Conservation (phyloP, 2,113 vertebrate genomes). For the Paradoxurus hermaphroditus region DNA sequence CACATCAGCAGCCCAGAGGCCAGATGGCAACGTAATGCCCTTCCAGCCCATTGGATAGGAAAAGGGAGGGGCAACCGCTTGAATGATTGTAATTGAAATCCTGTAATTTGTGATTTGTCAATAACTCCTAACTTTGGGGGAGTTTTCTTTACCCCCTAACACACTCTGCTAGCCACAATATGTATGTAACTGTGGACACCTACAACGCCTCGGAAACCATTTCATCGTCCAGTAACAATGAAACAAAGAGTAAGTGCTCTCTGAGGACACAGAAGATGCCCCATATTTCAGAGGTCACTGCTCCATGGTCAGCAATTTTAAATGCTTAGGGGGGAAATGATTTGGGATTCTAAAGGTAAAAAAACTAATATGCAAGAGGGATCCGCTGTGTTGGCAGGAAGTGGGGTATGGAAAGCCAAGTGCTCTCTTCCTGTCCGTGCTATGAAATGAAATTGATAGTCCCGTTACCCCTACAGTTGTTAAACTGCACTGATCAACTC, state of each 20-base stretch:
- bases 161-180: slow-evolving; percentile 8
- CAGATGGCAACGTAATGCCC: slow-evolving; percentile 49
- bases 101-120: slow-evolving; percentile 66
- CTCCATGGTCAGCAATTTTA: neutral
- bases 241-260: neutral
- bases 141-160: neutral
- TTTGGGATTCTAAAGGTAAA: neutral
- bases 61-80: slow-evolving; percentile 57
- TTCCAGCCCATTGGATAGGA: slow-evolving; percentile 18
- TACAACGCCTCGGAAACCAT: slow-evolving; percentile 28
- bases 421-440: neutral
- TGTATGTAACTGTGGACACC: neutral
- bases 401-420: neutral
- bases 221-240: neutral
- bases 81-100: slow-evolving; percentile 55
- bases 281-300: neutral
- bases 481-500: neutral
- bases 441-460: neutral
- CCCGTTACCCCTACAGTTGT: neutral
- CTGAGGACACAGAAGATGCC: neutral
- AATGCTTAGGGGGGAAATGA: neutral
- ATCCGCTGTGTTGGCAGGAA: neutral
- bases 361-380: neutral
- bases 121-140: slow-evolving; percentile 33
- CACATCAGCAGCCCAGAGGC: slow-evolving; percentile 63